Evolutionary conservation across 2,113 vertebrate genomes (phyloP).

Genomic region (Irena cyanogastra): DNA sequence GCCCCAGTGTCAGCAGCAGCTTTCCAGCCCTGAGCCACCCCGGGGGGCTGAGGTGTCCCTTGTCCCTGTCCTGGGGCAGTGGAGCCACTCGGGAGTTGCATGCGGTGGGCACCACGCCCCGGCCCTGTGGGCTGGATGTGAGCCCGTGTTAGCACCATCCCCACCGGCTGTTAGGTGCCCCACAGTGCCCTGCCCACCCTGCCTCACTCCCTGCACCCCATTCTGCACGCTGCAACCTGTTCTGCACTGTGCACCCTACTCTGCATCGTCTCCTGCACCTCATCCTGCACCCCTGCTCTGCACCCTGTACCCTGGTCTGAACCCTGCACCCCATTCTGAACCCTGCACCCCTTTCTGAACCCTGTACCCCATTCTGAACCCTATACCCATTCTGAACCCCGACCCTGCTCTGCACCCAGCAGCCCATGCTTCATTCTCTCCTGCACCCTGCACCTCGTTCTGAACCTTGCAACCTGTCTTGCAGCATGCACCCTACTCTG

Average conservation of each 20-base stretch:
- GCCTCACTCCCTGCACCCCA: neutral
- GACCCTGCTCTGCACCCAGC: neutral
- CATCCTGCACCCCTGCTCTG: too few relatives aligned
- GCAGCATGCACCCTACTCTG: neutral
- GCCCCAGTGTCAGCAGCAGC: neutral
- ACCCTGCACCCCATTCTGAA: neutral
- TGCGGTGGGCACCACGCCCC: fast-evolving
- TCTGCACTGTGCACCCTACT: neutral
- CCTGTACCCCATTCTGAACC: neutral
- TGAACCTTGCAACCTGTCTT: neutral
- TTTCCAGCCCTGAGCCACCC: neutral
- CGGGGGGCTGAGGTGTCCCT: too few relatives aligned
- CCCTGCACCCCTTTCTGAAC: neutral
- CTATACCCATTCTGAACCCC: neutral
- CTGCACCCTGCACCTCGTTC: neutral
- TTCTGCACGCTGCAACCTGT: neutral
- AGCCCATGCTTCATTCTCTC: neutral
- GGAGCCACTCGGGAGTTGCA: fast-evolving
- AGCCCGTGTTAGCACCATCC: fast-evolving
- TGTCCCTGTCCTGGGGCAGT: neutral
- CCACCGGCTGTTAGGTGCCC: fast-evolving
- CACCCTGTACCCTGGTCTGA: neutral
- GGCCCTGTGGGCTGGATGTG: fast-evolving
- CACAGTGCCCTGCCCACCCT: neutral
- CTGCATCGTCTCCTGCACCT: too few relatives aligned